These are phyloP conservation scores for Parnassius glacialis DNA, from an alignment of 2,888 invertebrate species.

Conservation along the genomic window DNA sequence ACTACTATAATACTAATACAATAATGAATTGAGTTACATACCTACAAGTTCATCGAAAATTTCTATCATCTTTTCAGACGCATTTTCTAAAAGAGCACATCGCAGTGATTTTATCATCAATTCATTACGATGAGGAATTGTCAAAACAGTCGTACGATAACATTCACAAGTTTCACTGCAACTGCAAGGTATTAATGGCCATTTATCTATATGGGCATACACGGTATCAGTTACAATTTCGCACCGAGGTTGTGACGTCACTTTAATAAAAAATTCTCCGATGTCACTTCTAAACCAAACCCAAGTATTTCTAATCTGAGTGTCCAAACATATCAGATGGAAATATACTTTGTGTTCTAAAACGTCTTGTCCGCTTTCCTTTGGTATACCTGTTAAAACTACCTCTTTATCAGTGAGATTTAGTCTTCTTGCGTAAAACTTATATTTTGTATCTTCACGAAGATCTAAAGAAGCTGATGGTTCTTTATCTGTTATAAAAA, in stretches of 20 bases:
- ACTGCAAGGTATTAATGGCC: constrained; percentile 67
- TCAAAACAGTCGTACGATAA: constrained; percentile 58
- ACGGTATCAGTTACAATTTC: constrained; percentile 64
- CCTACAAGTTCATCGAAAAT: constrained; percentile 65
- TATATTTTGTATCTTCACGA: constrained; percentile 42
- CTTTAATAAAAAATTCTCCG: constrained; percentile 67
- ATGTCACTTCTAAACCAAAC: constrained; percentile 66
- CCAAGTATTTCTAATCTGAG: constrained; percentile 61
- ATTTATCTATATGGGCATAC: constrained; percentile 51
- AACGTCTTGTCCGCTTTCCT: constrained; percentile 52
- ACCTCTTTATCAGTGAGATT: constrained; percentile 64
- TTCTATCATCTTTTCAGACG: constrained; percentile 61
- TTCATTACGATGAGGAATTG: constrained; percentile 68
- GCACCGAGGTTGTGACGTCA: constrained; percentile 67
- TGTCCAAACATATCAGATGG: constrained; percentile 63
- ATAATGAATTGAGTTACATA: constrained; percentile 32
- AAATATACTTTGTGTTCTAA: constrained; percentile 60
- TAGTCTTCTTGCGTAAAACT: constrained; percentile 57
- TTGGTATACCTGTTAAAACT: constrained; percentile 48
- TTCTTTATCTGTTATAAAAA: constrained; percentile 60
- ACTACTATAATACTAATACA: background rate
- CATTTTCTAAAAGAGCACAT: constrained; percentile 60
- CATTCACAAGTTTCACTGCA: constrained; percentile 71
- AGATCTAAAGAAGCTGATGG: constrained; percentile 56
- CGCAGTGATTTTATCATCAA: constrained; percentile 64